Conservation (phyloP, 2,888 invertebrate species). For the Druceiella hillmani region DNA sequence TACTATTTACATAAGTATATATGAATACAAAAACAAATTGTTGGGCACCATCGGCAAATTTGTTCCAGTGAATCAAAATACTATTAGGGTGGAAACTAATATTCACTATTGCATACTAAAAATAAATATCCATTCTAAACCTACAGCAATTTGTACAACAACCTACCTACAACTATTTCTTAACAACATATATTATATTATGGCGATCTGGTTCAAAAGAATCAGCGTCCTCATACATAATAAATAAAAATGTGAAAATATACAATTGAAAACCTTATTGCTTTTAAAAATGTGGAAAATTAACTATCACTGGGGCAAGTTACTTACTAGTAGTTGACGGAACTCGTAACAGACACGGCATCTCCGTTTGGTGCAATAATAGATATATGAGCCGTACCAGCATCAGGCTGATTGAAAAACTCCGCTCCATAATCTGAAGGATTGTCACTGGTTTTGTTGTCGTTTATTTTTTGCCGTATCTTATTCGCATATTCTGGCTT, state of each 20-base stretch:
- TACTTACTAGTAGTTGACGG: constrained; percentile 73
- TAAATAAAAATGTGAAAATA: neutral
- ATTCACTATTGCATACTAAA: too few relatives aligned
- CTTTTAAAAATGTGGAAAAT: constrained; percentile 1
- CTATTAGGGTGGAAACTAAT: too few relatives aligned
- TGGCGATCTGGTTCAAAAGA: neutral
- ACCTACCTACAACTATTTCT: too few relatives aligned
- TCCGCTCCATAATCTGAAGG: constrained; percentile 63
- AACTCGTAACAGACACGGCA: constrained; percentile 88
- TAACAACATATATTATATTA: too few relatives aligned
- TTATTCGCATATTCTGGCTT: constrained; percentile 53
- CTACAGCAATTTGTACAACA: too few relatives aligned
- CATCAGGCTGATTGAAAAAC: constrained; percentile 51
- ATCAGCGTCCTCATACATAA: neutral
- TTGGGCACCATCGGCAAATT: too few relatives aligned
- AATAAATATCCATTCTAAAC: too few relatives aligned
- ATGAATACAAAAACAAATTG: too few relatives aligned
- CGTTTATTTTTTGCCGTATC: constrained; percentile 58
- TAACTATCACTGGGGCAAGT: neutral
- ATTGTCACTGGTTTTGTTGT: constrained; percentile 58
- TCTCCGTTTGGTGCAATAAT: constrained; percentile 82
- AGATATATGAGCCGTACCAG: constrained; percentile 88
- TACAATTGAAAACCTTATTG: neutral
- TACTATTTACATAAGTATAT: too few relatives aligned
- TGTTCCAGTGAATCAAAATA: too few relatives aligned